These are phyloP conservation scores for Cyaniris semiargus DNA, from an alignment of 2,888 invertebrate species.

Conservation along the genomic window DNA sequence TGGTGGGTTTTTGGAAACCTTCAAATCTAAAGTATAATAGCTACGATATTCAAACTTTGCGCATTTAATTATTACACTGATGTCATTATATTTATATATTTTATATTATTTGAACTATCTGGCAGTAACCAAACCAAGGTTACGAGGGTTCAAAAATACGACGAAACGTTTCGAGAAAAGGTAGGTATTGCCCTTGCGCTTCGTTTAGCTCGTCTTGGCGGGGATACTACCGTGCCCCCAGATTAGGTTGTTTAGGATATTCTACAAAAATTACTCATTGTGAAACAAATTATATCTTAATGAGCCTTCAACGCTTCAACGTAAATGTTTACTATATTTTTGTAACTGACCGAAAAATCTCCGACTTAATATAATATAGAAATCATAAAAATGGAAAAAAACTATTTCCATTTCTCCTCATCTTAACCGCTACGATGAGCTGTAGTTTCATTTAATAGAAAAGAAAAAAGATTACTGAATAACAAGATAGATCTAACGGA, in stretches of 20 bases:
- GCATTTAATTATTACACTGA: no score
- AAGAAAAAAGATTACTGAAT: conserved; percentile 56
- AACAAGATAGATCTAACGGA: conserved; percentile 57
- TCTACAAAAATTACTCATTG: neutral
- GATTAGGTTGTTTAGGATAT: neutral
- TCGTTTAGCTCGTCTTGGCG: no score
- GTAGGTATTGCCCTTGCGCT: no score
- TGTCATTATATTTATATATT: no score
- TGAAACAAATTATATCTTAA: neutral
- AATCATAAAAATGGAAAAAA: conserved; percentile 3
- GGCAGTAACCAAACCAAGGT: no score
- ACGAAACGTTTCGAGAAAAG: no score
- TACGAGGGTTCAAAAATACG: no score
- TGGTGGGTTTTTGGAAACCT: no score
- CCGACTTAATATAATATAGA: neutral
- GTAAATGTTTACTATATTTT: neutral
- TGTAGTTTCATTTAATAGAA: conserved; percentile 51
- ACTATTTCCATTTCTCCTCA: conserved; percentile 7
- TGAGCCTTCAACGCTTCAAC: neutral
- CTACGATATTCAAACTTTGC: no score
- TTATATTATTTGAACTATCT: no score
- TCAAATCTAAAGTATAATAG: no score
- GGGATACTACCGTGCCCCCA: no score
- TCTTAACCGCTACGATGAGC: conserved; percentile 39
- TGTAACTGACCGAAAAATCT: neutral